These are phyloP conservation scores for Saccostrea glomerata DNA, from an alignment of 1,140 invertebrate species.

Conservation along the genomic window DNA sequence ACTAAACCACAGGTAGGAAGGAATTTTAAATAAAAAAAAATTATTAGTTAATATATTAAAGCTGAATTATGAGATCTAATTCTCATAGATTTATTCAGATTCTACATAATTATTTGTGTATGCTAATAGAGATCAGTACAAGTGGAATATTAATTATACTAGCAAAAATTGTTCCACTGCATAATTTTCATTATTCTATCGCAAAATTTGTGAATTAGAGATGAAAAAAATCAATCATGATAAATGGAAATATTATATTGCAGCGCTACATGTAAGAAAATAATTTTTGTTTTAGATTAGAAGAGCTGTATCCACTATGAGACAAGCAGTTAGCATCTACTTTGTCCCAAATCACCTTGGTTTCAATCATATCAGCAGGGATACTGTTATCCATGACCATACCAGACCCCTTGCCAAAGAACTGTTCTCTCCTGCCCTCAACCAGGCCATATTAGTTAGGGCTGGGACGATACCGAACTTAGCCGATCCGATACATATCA, in stretches of 20 bases:
- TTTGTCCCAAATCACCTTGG: conserved; percentile 30
- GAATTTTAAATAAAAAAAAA: conserved; percentile 11
- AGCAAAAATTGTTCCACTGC: too few relatives aligned
- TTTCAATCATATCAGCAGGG: conserved; percentile 18
- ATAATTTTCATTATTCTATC: too few relatives aligned
- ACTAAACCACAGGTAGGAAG: conserved; percentile 8
- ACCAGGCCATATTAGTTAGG: conserved; percentile 32
- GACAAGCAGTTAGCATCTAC: not conserved
- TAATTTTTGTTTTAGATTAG: not conserved
- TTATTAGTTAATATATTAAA: not conserved
- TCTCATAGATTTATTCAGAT: not conserved
- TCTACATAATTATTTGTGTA: too few relatives aligned
- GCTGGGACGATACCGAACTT: too few relatives aligned
- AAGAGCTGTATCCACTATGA: not conserved
- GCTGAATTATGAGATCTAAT: not conserved
- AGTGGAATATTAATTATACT: too few relatives aligned
- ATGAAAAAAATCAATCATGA: not conserved
- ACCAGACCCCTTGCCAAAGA: conserved; percentile 5
- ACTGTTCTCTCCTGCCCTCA: not conserved
- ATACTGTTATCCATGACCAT: not conserved
- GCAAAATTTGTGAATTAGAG: not conserved
- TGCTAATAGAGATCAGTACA: too few relatives aligned
- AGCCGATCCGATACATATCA: too few relatives aligned
- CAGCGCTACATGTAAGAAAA: too few relatives aligned
- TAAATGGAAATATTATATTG: too few relatives aligned